Base-by-base conservation (phyloP, 2,888 invertebrate genomes). In the Alviniconcha strummeri region DNA sequence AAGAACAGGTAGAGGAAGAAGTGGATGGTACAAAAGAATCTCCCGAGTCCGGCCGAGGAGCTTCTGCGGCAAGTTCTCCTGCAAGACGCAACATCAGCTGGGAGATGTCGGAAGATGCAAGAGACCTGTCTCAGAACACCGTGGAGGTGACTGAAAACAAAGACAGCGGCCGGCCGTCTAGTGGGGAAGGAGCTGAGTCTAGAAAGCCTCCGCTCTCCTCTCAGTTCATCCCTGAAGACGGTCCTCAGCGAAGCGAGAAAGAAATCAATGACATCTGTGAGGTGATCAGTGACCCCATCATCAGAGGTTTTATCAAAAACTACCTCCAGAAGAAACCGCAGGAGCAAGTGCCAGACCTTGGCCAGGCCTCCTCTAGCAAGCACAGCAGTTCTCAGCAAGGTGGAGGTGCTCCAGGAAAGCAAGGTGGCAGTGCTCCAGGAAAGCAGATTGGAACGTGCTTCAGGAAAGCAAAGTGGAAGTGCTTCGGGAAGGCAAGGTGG, bases 231-330 rank as follows among this genome's bases (percentile, higher is more conserved):
- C 77, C 64, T 13, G 80, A 80, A 55, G 55, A 55, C 19, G 82
- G 54, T 15, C 56, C 69, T 36, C 52, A 55, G 54, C 77, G 88
- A 76, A 87, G 88, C 36, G 87, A 89, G 56, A 85, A 88, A 74
- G 90, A 90, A 78, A 89, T 90, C 57, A 88, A 86, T 83, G 90
- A 90, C 56, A 88, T 90, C 36, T 90, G 89, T 86, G 89, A 88
- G 56, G 86, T 87, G 36, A 89, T 90, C 19, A 85, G 84, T 79
- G 91, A 91, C 80, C 91, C 91, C 64, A 85, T 91, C 9, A 84
- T 91, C 7, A 88, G 89, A 80, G 90, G 89, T 13, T 91, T 89
- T 83, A 87, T 90, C 13, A 89, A 88, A 74, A 89, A 89, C 55
- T 90, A 89, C 82, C 88, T 89, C 81, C 87, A 83, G 52, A 88